Conservation (phyloP, 1,140 invertebrate genomes). For the Drosophila watanabei region DNA sequence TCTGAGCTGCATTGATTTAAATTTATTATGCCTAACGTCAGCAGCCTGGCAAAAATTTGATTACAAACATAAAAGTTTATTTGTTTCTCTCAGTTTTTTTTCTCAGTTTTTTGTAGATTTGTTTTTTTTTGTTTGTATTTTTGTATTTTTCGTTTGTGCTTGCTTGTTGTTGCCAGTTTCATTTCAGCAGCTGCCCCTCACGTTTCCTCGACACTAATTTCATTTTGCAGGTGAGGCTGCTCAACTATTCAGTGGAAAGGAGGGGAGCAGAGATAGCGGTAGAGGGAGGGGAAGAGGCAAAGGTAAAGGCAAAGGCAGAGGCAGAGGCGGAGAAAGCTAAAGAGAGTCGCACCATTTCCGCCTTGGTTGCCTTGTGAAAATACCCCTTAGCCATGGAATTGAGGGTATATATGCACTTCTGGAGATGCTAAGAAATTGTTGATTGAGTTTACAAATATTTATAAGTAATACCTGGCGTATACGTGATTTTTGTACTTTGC, state of each 20-base stretch:
- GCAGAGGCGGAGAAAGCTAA: background rate
- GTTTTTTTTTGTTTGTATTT: conserved; percentile 26
- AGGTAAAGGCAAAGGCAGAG: background rate
- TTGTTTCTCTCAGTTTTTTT: conserved; percentile 53
- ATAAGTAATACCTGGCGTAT: no score
- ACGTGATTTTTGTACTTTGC: no score
- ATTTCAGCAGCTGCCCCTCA: conserved; percentile 20
- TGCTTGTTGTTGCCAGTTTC: conserved; percentile 43
- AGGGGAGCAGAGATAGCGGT: background rate
- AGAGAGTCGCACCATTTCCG: conserved; percentile 15
- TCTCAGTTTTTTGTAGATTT: conserved; percentile 8
- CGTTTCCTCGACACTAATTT: conserved; percentile 70
- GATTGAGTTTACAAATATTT: no score
- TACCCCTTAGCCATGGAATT: background rate
- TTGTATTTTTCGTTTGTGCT: conserved; percentile 16
- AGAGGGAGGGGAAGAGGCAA: background rate
- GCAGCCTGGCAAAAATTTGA: conserved; percentile 73
- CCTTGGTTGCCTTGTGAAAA: conserved; percentile 20
- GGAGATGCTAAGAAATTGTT: background rate
- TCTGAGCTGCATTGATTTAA: conserved; percentile 71
- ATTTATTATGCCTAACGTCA: conserved; percentile 68
- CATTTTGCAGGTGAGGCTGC: conserved; percentile 53
- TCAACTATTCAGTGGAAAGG: conserved; percentile 26
- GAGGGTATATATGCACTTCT: background rate
- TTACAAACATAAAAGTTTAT: conserved; percentile 81